A percentile compares a stretch with the other conserved stretches of the same genome.
Evolutionary conservation across 2,888 invertebrate genomes (phyloP).

Genomic region (Ectemnius cavifrons): DNA sequence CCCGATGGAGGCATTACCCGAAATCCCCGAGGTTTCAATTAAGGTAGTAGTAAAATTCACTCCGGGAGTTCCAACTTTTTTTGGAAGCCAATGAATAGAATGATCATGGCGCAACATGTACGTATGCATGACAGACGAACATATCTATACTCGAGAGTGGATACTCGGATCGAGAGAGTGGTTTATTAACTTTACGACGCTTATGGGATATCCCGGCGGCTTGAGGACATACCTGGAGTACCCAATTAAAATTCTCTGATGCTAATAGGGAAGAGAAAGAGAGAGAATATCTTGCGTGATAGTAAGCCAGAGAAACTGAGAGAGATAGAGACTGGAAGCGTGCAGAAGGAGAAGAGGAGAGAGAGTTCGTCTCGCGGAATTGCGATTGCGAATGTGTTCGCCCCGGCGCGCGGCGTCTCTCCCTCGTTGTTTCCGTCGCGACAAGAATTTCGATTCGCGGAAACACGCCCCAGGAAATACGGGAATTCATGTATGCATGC

Average conservation of each 20-base stretch:
- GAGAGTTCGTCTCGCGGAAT: constrained; percentile 11
- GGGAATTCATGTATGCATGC: not conserved
- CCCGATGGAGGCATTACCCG: too few relatives aligned
- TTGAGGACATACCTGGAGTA: constrained; percentile 27
- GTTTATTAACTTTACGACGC: constrained; percentile 47
- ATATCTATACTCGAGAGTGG: not conserved
- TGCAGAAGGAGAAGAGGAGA: not conserved
- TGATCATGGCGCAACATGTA: not conserved
- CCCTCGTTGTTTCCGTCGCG: not conserved
- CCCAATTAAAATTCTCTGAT: constrained; percentile 51
- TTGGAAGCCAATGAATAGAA: too few relatives aligned
- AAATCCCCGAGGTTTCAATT: not conserved
- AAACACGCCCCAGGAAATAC: constrained; percentile 9
- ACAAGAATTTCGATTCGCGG: constrained; percentile 18
- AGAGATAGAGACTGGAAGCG: too few relatives aligned
- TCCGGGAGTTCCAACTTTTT: too few relatives aligned
- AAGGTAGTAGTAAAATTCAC: too few relatives aligned
- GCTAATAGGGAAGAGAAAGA: constrained; percentile 27
- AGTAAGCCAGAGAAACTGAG: too few relatives aligned
- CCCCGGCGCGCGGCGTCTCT: too few relatives aligned
- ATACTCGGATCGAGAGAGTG: constrained; percentile 45
- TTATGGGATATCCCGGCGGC: constrained; percentile 24
- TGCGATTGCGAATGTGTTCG: not conserved
- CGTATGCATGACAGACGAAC: not conserved
- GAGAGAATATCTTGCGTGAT: too few relatives aligned